A percentile compares a stretch with the other conserved stretches of the same genome.
Conservation (phyloP, 2,888 invertebrate genomes). For the Drosophila meridiana region DNA sequence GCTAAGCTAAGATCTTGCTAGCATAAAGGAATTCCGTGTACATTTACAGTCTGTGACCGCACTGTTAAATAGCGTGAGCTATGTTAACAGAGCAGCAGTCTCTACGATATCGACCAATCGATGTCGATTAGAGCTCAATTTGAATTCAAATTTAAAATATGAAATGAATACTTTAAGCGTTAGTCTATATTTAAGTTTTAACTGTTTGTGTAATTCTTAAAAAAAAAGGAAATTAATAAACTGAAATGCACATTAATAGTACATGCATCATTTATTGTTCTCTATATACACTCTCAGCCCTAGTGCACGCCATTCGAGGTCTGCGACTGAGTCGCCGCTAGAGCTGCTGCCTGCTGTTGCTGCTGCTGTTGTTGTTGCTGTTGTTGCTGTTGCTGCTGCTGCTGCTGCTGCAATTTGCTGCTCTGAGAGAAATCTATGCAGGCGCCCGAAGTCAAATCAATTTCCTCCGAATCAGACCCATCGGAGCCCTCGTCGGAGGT, state of each 20-base stretch:
- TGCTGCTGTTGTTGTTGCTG: slow-evolving; percentile 42
- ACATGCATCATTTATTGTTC: slow-evolving; percentile 37
- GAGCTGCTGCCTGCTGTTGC: slow-evolving; percentile 22
- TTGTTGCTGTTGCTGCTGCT: slow-evolving; percentile 45
- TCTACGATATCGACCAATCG: neutral
- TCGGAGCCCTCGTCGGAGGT: slow-evolving; percentile 83
- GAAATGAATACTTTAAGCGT: neutral
- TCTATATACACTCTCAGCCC: slow-evolving; percentile 32
- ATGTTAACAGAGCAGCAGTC: neutral
- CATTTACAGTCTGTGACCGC: neutral
- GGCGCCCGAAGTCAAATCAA: slow-evolving; percentile 84
- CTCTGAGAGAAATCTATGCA: slow-evolving; percentile 85
- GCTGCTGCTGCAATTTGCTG: slow-evolving; percentile 74
- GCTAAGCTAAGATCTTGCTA: neutral
- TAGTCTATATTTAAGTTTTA: slow-evolving; percentile 16
- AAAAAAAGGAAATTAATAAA: slow-evolving; percentile 28
- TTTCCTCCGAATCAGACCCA: slow-evolving; percentile 85
- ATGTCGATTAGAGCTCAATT: neutral
- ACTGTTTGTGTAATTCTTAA: slow-evolving; percentile 56
- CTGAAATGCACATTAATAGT: slow-evolving; percentile 45
- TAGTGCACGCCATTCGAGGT: slow-evolving; percentile 56
- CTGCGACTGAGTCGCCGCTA: slow-evolving; percentile 40
- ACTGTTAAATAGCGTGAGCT: neutral
- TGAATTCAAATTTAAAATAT: slow-evolving; percentile 16
- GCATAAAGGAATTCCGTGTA: neutral